Evolutionary conservation across 2,797 vertebrate species (phyloP), one percentile per base, ranked within the genome.

Genomic region (Rhinatrema bivittatum): DNA sequence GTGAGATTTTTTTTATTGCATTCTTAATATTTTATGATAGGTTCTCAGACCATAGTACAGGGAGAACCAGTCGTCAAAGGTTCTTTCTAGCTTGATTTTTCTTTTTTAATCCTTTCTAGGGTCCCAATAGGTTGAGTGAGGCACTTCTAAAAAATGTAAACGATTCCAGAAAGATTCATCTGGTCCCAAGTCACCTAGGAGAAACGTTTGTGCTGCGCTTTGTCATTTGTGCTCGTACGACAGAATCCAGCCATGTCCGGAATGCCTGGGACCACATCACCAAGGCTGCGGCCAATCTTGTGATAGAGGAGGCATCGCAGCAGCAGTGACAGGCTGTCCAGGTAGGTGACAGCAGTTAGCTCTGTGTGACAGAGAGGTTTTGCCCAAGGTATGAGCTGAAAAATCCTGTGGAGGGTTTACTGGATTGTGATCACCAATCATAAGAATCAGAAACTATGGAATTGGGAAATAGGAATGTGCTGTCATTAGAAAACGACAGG

Each of bases 261-360:
- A 68, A 74, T 35, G 91, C 94, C 18, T 99, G 96, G 96, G 65
- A 68, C 33, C 89, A 92, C 72, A 91, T 98, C 69, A 58, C 52
- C 2, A 70, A 84, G 46, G 67, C 94, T 59, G 82, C 90, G n/a
- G 66, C 67, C 1, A 62, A 78, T 12, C 66, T 98, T 21, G 62
- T 97, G 50, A 59, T 31, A 9, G 43, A 36, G 5, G 26, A 57
- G 34, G 12, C 55, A 43, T 60, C 80, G 34, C 42, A 49, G 10
- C 18, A 10, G 31, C 57, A 81, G 51, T 69, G 20, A 23, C 23
- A 29, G 45, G 36, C 32, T 56, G 17, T 36, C 36, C 26, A 43
- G 46, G 17, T 36, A 51, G 50, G 32, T 47, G 56, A n/a, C n/a
- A n/a, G n/a, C n/a, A n/a, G n/a, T n/a, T n/a, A n/a, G n/a, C n/a